Conservation (phyloP, 2,113 vertebrate species). For the Noturus placidus region DNA sequence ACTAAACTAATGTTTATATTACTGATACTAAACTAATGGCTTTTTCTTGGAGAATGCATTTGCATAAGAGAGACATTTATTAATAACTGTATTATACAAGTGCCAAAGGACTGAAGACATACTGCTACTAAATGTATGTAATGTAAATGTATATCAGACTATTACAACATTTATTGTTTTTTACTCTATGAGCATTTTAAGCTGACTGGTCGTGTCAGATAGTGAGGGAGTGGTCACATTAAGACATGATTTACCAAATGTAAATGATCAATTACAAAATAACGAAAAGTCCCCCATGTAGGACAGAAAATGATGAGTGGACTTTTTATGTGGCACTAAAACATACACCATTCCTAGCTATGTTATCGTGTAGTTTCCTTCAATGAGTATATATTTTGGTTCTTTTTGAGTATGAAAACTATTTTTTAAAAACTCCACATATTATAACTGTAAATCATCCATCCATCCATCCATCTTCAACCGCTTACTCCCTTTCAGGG, state of each 20-base stretch:
- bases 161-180: background rate
- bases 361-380: background rate
- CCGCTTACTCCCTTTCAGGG: too few species aligned
- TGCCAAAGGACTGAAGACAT: background rate
- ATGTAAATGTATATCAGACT: background rate
- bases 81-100: conserved; percentile 18
- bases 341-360: background rate
- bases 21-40: conserved; percentile 10
- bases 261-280: background rate
- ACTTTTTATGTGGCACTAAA: background rate
- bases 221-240: background rate
- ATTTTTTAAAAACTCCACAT: background rate
- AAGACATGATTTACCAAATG: background rate
- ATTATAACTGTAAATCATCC: too few species aligned
- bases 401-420: background rate
- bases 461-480: too few species aligned
- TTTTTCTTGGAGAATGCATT: conserved; percentile 18
- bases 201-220: background rate
- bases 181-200: background rate
- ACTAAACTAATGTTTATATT: too few species aligned
- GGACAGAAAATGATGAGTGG: background rate
- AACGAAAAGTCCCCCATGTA: background rate
- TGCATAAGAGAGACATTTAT: conserved; percentile 18
- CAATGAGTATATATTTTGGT: too few species aligned
- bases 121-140: conserved; percentile 6